Percentiles rank a stretch among this genome's conserved stretches.
Conservation (phyloP, 2,113 vertebrate species). For the Sisor rabdophorus region DNA sequence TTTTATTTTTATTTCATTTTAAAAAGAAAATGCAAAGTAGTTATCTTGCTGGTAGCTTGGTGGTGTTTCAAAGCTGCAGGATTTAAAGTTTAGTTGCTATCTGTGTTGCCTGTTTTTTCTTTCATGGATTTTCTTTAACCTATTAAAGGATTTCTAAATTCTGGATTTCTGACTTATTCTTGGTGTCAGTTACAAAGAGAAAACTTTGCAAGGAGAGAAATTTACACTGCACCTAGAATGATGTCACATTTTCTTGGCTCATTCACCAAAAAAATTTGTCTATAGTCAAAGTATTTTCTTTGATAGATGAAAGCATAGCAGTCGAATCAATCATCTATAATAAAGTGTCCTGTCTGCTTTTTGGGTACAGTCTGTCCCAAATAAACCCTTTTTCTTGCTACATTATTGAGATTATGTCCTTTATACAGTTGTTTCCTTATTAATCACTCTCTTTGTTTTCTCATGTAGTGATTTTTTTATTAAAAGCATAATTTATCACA, state of each 20-base stretch:
- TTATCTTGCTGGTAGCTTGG: not conserved
- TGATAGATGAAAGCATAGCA: slow-evolving; percentile 3
- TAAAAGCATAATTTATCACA: not conserved
- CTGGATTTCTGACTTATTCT: too few relatives aligned
- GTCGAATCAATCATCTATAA: not conserved
- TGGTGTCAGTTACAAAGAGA: too few relatives aligned
- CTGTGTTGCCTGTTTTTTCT: not conserved
- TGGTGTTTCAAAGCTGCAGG: not conserved
- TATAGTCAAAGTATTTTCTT: not conserved
- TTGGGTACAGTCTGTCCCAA: not conserved
- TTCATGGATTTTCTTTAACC: not conserved
- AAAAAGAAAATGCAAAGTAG: not conserved
- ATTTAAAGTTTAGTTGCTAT: not conserved
- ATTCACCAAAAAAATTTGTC: not conserved
- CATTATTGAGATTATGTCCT: not conserved
- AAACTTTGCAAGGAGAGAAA: not conserved
- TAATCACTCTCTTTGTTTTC: not conserved
- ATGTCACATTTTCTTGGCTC: not conserved
- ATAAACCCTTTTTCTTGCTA: not conserved
- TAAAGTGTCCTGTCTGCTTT: slow-evolving; percentile 7
- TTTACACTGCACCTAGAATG: not conserved
- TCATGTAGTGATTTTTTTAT: not conserved
- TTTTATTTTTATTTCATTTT: not conserved
- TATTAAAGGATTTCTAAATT: not conserved
- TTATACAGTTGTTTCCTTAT: slow-evolving; percentile 11